These are phyloP conservation scores for Petrocephalus zakoni DNA, from an alignment of 2,113 vertebrate genomes.

Conservation along the genomic window DNA sequence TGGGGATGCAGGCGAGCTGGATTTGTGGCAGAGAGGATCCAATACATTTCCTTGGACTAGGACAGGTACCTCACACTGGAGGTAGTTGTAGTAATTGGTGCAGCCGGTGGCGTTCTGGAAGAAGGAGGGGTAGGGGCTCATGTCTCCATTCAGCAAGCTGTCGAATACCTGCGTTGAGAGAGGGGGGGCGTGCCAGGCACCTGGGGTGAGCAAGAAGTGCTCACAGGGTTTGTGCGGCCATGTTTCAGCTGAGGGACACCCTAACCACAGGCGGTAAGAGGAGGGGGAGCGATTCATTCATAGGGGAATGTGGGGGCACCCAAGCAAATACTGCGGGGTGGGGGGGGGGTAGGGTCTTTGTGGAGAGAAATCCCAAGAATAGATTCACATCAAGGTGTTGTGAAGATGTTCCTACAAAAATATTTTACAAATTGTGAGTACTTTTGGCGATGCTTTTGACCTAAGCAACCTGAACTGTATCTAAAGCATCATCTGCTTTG, in stretches of 20 bases:
- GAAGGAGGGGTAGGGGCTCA: slow-evolving; percentile 57
- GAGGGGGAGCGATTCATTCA: not conserved
- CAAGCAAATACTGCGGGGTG: not conserved
- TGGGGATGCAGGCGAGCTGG: not conserved
- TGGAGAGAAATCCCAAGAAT: not conserved
- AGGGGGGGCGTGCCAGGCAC: not conserved
- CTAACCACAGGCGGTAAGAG: no score
- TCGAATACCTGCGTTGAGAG: slow-evolving; percentile 64
- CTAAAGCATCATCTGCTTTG: slow-evolving; percentile 5
- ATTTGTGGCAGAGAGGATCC: not conserved
- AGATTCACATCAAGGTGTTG: not conserved
- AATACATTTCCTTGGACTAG: not conserved
- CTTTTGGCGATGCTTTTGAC: not conserved
- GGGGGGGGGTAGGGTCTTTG: not conserved
- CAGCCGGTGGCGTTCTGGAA: slow-evolving; percentile 74
- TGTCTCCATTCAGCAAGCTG: slow-evolving; percentile 63
- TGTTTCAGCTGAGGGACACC: no score
- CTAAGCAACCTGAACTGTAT: not conserved
- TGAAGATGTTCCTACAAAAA: not conserved
- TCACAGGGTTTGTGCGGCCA: no score
- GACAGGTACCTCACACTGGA: slow-evolving; percentile 62
- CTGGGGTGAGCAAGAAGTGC: no score
- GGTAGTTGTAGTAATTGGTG: slow-evolving; percentile 69
- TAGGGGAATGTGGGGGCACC: not conserved
- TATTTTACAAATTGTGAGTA: no score